Conservation (phyloP, 2,113 vertebrate genomes). For the Pseudolaguvia tuberculata region DNA sequence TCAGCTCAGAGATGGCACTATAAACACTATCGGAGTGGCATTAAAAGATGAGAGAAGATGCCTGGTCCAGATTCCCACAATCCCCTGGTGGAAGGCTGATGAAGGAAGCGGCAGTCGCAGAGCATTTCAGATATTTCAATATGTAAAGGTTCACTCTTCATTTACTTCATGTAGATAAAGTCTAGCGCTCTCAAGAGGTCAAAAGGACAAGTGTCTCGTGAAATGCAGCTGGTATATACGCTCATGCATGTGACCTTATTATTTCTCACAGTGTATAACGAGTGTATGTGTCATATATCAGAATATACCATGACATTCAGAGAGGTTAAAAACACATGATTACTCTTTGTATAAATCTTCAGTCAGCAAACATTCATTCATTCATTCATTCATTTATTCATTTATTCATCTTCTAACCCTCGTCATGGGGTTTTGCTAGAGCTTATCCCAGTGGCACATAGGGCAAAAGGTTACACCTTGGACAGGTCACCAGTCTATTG, state of each 20-base stretch:
- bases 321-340: neutral
- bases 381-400: no score
- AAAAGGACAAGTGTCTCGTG: no score
- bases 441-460: no score
- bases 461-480: no score
- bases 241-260: neutral
- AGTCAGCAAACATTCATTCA: neutral
- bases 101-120: neutral
- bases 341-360: neutral
- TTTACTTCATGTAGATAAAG: no score
- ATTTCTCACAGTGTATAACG: neutral
- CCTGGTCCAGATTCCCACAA: conserved; percentile 4
- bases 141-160: no score
- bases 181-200: no score
- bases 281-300: neutral
- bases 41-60: neutral
- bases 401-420: no score
- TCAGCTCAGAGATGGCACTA: neutral
- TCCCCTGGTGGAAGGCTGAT: neutral
- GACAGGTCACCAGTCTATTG: no score
- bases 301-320: neutral
- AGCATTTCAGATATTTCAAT: neutral
- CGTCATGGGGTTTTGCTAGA: no score
- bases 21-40: neutral
- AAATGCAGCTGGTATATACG: no score